Conservation (phyloP, 2,113 vertebrate species). For the Phocoena sinus region DNA sequence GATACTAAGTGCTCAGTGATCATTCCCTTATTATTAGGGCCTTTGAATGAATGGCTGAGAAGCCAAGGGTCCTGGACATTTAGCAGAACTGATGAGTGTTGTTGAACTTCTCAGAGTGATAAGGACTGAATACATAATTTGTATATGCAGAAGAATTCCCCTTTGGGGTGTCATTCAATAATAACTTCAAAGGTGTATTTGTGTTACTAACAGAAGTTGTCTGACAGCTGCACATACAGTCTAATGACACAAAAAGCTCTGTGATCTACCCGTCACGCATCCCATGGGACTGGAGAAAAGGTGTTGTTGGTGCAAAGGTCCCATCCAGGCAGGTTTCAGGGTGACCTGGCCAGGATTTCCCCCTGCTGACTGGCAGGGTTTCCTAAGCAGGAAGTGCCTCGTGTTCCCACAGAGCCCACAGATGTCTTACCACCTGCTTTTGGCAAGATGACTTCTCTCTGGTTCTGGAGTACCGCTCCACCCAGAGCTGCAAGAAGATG, state of each 20-base stretch:
- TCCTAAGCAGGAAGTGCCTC: constrained; percentile 48
- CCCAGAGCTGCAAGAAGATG: background rate
- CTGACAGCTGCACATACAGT: background rate
- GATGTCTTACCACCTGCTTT: constrained; percentile 65
- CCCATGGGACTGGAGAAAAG: background rate
- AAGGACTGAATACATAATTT: background rate
- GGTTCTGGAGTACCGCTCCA: background rate
- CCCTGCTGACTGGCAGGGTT: constrained; percentile 45
- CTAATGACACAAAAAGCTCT: background rate
- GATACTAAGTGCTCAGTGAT: background rate
- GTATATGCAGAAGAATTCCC: background rate
- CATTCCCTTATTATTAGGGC: background rate
- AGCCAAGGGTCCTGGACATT: background rate
- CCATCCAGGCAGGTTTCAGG: constrained; percentile 16
- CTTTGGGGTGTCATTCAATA: background rate
- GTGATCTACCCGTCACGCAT: background rate
- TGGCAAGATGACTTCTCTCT: background rate
- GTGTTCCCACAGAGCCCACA: constrained; percentile 55
- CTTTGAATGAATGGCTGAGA: background rate
- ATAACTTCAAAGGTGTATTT: background rate
- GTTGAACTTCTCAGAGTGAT: background rate
- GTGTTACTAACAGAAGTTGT: background rate
- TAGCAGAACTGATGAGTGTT: background rate
- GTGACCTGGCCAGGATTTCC: background rate
- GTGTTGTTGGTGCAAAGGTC: background rate